phyloP scores from a whole-genome alignment of 2,113 vertebrate genomes.

The Ellobius talpinus region DNA sequence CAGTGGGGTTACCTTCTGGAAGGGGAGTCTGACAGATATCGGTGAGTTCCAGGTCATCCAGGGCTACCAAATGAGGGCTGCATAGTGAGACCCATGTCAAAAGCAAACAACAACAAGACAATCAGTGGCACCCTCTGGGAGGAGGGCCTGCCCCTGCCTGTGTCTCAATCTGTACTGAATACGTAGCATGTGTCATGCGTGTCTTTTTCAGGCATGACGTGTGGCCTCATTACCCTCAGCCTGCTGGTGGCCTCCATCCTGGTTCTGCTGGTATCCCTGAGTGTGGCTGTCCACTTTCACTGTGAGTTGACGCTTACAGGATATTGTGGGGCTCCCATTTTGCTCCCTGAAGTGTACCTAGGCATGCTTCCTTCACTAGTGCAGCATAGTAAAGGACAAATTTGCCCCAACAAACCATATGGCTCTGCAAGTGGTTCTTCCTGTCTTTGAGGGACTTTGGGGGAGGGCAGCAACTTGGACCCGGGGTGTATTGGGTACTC shows the following conservation, averaged over 20 bases:
- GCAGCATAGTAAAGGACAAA: neutral
- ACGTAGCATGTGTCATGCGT: fast-evolving
- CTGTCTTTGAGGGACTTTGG: neutral
- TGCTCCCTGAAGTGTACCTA: neutral
- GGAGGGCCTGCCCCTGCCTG: neutral
- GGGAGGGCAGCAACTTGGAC: neutral
- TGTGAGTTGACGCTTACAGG: constrained; percentile 64
- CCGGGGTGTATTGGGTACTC: neutral
- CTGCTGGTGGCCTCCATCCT: constrained; percentile 18
- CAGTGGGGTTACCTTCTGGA: neutral
- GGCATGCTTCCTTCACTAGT: neutral
- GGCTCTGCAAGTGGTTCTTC: neutral
- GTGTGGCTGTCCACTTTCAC: constrained; percentile 30
- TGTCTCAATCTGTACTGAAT: neutral
- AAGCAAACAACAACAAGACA: neutral
- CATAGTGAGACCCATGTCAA: neutral
- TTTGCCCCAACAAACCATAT: neutral
- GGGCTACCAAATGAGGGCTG: neutral
- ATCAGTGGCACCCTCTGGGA: neutral
- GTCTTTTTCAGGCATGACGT: constrained; percentile 49
- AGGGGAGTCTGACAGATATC: neutral
- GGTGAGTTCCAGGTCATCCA: neutral
- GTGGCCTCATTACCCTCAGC: constrained; percentile 22
- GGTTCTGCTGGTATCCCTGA: constrained; percentile 70
- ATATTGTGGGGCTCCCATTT: fast-evolving